phyloP scores from a whole-genome alignment of 2,888 invertebrate genomes.

The Helobdella robusta region DNA sequence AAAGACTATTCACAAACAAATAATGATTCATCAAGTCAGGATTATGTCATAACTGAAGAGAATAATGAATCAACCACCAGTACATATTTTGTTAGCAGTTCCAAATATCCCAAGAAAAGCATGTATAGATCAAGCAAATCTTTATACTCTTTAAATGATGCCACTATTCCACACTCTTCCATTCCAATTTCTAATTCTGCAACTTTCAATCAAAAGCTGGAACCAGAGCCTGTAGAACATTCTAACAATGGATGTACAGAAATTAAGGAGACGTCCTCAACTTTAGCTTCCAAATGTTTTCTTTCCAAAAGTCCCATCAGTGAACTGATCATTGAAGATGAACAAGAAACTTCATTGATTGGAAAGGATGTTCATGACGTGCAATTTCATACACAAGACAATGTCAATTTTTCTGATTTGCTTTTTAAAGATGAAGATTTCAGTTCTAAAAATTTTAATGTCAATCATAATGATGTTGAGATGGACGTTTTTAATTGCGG shows the following conservation, averaged over 20 bases:
- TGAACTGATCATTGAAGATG: constrained; percentile 3
- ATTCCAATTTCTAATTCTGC: neutral
- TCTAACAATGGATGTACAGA: neutral
- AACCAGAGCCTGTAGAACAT: neutral
- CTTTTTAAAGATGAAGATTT: constrained; percentile 2
- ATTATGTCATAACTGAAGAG: no score
- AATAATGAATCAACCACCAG: no score
- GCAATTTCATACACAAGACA: neutral
- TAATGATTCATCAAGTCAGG: neutral
- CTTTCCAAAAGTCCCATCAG: constrained; percentile 4
- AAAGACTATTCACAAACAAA: no score
- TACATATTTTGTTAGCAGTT: no score
- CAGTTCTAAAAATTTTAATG: no score
- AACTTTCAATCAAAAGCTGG: constrained; percentile 6
- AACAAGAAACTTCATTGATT: constrained; percentile 11
- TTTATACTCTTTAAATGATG: constrained; percentile 3
- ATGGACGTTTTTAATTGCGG: neutral
- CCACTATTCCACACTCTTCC: neutral
- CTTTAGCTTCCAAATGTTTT: neutral
- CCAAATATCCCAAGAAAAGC: neutral
- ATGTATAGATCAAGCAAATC: neutral
- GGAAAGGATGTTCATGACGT: neutral
- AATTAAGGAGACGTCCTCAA: neutral
- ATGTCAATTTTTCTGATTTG: neutral
- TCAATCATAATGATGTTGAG: neutral